Evolutionary conservation across 2,797 vertebrate genomes (phyloP).

Genomic region (Epinephelus awoara): DNA sequence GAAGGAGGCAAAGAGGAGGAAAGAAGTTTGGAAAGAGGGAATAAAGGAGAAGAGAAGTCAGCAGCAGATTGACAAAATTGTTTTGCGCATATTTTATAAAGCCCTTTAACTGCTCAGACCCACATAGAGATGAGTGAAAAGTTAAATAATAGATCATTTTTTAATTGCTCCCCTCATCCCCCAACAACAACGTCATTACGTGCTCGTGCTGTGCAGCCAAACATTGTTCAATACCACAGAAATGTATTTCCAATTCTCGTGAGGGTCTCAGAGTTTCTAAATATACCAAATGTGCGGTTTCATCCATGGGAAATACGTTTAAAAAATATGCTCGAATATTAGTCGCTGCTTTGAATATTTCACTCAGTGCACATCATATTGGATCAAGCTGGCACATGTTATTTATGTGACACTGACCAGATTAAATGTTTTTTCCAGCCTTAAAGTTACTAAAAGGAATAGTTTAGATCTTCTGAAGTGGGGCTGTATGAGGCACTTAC

Average conservation of each 20-base stretch:
- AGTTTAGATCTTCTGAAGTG: too few relatives aligned
- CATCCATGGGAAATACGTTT: not conserved
- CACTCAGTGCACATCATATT: not conserved
- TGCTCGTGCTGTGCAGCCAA: not conserved
- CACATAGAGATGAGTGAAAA: not conserved
- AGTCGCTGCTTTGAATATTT: slow-evolving; percentile 17
- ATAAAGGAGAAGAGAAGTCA: not conserved
- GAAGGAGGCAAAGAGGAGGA: not conserved
- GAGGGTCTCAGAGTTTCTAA: not conserved
- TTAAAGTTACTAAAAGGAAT: too few relatives aligned
- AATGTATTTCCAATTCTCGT: not conserved
- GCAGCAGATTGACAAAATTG: not conserved
- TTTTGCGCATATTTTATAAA: not conserved
- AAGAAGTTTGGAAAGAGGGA: not conserved
- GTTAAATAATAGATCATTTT: not conserved
- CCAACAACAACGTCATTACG: not conserved
- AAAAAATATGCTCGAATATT: not conserved
- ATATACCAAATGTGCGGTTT: not conserved
- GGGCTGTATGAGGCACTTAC: too few relatives aligned
- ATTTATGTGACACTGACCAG: not conserved
- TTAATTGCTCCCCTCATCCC: too few relatives aligned
- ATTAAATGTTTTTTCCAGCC: too few relatives aligned
- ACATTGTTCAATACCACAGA: not conserved
- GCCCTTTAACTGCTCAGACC: too few relatives aligned
- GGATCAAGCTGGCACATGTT: not conserved